Conservation (phyloP, 2,888 invertebrate genomes). For the Theodoxus fluviatilis region DNA sequence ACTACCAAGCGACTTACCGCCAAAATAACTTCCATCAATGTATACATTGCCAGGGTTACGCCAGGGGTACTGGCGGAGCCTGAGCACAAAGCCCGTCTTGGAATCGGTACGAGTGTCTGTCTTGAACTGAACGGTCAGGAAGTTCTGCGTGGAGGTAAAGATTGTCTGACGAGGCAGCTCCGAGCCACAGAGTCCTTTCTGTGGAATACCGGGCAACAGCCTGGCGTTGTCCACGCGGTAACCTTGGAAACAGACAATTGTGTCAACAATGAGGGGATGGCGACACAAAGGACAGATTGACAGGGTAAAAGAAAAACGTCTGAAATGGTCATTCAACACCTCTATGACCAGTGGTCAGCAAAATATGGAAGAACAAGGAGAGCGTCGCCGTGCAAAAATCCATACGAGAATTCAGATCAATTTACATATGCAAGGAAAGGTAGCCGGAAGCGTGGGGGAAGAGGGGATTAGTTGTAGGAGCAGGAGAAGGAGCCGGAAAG, state of each 20-base stretch:
- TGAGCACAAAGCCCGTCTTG: conserved; percentile 39
- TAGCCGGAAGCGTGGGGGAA: no score
- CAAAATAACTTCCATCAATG: conserved; percentile 40
- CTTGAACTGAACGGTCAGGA: conserved; percentile 42
- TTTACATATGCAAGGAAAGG: neutral
- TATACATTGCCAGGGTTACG: conserved; percentile 40
- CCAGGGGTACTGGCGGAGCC: conserved; percentile 38
- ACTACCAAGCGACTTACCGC: conserved; percentile 32
- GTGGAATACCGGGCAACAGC: conserved; percentile 39
- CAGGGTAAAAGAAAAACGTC: neutral
- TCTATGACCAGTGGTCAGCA: no score
- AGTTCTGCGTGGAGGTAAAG: conserved; percentile 41
- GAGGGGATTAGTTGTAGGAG: no score
- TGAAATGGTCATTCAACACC: neutral
- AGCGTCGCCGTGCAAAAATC: neutral
- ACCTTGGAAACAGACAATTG: conserved; percentile 29
- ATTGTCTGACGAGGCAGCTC: conserved; percentile 33
- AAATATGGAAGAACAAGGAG: no score
- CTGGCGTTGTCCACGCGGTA: conserved; percentile 45
- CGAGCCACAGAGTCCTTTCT: conserved; percentile 41
- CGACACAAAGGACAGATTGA: no score
- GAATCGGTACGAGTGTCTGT: conserved; percentile 37
- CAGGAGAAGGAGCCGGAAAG: no score
- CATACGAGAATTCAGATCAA: neutral
- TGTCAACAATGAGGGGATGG: neutral